Conservation (phyloP, 2,888 invertebrate species). For the Ischnura elegans region DNA sequence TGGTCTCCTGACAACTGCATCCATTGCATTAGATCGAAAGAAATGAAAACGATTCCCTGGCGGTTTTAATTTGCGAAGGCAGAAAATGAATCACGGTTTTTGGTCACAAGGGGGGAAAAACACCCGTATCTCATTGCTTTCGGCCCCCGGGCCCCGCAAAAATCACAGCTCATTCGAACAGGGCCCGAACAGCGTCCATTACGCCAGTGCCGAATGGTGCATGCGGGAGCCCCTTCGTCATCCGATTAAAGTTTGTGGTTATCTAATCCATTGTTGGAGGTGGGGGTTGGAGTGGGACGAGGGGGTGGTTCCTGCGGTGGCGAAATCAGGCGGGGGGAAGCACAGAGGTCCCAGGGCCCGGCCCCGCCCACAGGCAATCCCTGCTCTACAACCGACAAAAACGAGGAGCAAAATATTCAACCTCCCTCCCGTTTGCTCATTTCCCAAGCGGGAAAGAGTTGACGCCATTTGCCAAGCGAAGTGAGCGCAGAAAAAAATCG, state of each 20-base stretch:
- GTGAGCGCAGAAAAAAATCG: not conserved
- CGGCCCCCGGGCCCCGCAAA: not conserved
- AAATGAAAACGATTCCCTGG: not conserved
- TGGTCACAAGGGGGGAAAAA: not conserved
- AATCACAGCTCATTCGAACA: not conserved
- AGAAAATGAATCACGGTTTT: not conserved
- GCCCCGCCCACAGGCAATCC: not conserved
- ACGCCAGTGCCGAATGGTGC: not conserved
- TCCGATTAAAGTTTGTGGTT: conserved; percentile 30
- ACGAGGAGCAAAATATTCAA: not conserved
- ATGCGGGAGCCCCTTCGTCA: not conserved
- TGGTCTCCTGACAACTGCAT: too few species aligned
- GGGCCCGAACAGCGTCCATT: too few species aligned
- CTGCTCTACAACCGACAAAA: not conserved
- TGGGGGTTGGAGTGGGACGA: not conserved
- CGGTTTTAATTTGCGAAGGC: not conserved
- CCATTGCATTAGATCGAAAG: not conserved
- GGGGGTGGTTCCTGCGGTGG: not conserved
- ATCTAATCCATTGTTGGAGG: not conserved
- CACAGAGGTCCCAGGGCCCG: not conserved
- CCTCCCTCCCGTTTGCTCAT: not conserved
- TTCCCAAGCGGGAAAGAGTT: not conserved
- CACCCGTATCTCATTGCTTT: not conserved
- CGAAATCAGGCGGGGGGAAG: not conserved
- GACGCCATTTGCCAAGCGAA: not conserved